A percentile compares a stretch with the other conserved stretches of the same genome.
phyloP scores from a whole-genome alignment of 64 coral and sea anemone species.

The Stichodactyla mertensii region DNA sequence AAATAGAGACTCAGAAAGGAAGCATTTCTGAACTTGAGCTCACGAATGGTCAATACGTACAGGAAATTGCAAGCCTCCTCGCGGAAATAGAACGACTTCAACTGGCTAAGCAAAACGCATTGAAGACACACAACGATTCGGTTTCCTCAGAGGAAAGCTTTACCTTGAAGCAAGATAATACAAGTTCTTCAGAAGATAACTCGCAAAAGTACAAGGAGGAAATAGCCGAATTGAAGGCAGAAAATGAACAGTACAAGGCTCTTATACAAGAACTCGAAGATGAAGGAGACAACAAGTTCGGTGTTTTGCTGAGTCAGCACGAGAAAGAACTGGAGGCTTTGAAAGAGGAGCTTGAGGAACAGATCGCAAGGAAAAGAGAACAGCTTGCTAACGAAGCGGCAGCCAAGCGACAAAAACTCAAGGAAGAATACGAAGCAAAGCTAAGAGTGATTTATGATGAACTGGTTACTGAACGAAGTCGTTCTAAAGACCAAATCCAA shows the following conservation, averaged over 20 bases:
- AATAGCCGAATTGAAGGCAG: slow-evolving; percentile 39
- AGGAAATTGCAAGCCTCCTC: slow-evolving; percentile 36
- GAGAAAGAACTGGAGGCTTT: slow-evolving; percentile 82
- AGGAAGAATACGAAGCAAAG: slow-evolving; percentile 86
- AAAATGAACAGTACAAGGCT: slow-evolving; percentile 47
- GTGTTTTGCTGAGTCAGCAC: slow-evolving; percentile 83
- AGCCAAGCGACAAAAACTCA: slow-evolving; percentile 73
- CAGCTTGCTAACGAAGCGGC: slow-evolving; percentile 80
- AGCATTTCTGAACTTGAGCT: slow-evolving; percentile 34
- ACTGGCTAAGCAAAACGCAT: background rate
- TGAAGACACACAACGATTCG: background rate
- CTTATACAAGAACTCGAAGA: slow-evolving; percentile 71
- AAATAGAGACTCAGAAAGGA: slow-evolving; percentile 23
- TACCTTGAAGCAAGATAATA: slow-evolving; percentile 3
- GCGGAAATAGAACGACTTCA: slow-evolving; percentile 40
- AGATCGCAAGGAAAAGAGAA: slow-evolving; percentile 85
- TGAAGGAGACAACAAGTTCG: slow-evolving; percentile 78
- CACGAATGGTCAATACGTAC: slow-evolving; percentile 6
- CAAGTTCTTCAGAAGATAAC: slow-evolving; percentile 8
- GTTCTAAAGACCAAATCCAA: slow-evolving; percentile 58
- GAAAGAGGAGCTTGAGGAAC: slow-evolving; percentile 88
- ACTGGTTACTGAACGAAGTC: slow-evolving; percentile 68
- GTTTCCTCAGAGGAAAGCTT: background rate
- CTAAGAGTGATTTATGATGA: slow-evolving; percentile 86
- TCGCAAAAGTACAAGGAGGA: slow-evolving; percentile 42